These are phyloP conservation scores for Papilio dardanus DNA, from an alignment of 1,140 invertebrate species.

Conservation along the genomic window DNA sequence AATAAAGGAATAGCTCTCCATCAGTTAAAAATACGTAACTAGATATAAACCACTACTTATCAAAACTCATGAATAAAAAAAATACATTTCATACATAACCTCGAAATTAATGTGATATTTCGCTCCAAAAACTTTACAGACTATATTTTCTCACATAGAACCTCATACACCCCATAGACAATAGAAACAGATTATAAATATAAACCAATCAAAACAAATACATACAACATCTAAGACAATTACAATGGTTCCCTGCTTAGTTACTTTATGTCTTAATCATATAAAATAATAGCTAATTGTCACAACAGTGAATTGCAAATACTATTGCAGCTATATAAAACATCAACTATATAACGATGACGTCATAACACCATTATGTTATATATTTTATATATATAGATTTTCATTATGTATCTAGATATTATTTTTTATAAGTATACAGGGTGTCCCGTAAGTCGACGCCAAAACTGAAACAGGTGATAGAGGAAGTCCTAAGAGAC, in stretches of 20 bases:
- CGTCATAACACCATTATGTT: no score
- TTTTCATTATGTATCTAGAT: no score
- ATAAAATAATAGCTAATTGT: slow-evolving; percentile 35
- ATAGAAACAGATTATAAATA: slow-evolving; percentile 10
- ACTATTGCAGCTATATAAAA: slow-evolving; percentile 31
- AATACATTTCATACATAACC: not conserved
- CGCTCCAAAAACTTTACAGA: not conserved
- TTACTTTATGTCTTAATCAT: slow-evolving; percentile 21
- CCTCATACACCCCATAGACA: slow-evolving; percentile 4
- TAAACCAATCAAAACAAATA: slow-evolving; percentile 24
- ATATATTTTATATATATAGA: no score
- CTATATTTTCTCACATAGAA: not conserved
- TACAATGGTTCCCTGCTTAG: slow-evolving; percentile 15
- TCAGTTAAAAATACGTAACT: not conserved
- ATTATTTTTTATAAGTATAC: no score
- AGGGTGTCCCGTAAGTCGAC: no score
- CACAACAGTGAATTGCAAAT: slow-evolving; percentile 37
- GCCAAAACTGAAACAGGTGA: no score
- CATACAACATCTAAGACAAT: slow-evolving; percentile 7
- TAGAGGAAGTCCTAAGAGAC: no score
- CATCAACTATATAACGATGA: slow-evolving; percentile 13
- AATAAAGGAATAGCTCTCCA: no score
- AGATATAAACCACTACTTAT: not conserved
- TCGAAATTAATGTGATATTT: not conserved
- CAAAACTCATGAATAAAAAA: not conserved